Base-by-base conservation (phyloP, 2,113 vertebrate species). In the Zapornia atra region DNA sequence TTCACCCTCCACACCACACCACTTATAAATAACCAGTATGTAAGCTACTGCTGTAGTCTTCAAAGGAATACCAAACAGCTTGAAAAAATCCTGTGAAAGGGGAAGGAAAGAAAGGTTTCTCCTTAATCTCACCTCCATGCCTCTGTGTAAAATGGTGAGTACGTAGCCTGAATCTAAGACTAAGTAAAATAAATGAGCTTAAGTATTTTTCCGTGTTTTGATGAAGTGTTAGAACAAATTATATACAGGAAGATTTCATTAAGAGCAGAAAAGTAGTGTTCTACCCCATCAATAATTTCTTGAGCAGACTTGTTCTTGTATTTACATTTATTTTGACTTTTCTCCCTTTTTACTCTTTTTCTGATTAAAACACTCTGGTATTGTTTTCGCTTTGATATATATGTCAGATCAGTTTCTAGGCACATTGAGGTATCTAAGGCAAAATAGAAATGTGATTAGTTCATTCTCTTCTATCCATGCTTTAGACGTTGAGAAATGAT, bases 71-170 rank as follows among this genome's bases (percentile, higher is more conserved):
- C 42, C 34, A 85, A 72, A 64, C n/a, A 94, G 57, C 88, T 93
- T 72, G 63, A 4, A 48, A 94, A 73, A 36, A 61, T 66, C 63
- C 54, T 0, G 7, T 68, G 24, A 78, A 82, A 71, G 15, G 12
- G 22, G 65, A 61, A 69, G 73, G 36, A 92, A 81, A 64, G 44
- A 53, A 2, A 8, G 0, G 12, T 73, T 83, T 64, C 34, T 64
- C 48, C 59, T 68, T 61, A 44, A 61, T 82, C n/a, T 61, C 54
- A 57, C 28, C 29, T 71, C 85, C 81, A 70, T 95, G 92, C 63
- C 77, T 65, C 73, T 94, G 13, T 16, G 1, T 61, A 78, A 92
- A 94, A 97, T 94, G 95, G 96, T 97, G 71, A 97, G 97, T 97
- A 95, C 12, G 18, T 46, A 19, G 26, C 46, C 11, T 63, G 57